Conservation (phyloP, 2,888 invertebrate species). For the Criorhina ranunculi region DNA sequence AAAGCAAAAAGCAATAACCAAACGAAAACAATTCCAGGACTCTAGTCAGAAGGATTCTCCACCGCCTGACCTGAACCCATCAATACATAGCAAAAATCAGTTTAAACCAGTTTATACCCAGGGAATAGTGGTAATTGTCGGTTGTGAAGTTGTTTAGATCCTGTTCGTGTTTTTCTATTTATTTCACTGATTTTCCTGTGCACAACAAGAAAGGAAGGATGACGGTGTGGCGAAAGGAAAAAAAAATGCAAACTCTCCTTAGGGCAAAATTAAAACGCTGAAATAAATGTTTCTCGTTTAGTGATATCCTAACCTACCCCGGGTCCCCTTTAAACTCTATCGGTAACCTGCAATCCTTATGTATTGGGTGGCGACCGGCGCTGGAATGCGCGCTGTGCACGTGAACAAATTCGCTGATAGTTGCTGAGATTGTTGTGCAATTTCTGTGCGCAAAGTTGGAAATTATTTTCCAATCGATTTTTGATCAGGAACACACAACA, state of each 20-base stretch:
- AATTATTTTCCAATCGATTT: slow-evolving; percentile 76
- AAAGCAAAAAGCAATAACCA: slow-evolving; percentile 58
- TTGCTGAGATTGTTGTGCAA: slow-evolving; percentile 74
- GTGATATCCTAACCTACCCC: slow-evolving; percentile 63
- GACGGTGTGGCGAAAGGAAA: not conserved
- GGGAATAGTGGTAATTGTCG: slow-evolving; percentile 75
- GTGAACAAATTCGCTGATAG: slow-evolving; percentile 75
- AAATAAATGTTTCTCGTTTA: slow-evolving; percentile 73
- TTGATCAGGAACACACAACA: slow-evolving; percentile 68
- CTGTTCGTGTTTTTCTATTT: slow-evolving; percentile 66
- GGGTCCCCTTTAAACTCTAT: slow-evolving; percentile 28
- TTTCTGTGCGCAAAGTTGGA: slow-evolving; percentile 70
- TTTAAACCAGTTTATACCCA: slow-evolving; percentile 58
- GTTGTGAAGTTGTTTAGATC: slow-evolving; percentile 74
- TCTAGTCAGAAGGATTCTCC: slow-evolving; percentile 24
- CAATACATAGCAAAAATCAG: slow-evolving; percentile 65
- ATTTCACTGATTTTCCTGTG: slow-evolving; percentile 75
- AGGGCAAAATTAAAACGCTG: slow-evolving; percentile 75
- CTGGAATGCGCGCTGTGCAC: slow-evolving; percentile 64
- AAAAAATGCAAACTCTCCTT: slow-evolving; percentile 62
- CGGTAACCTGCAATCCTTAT: slow-evolving; percentile 22
- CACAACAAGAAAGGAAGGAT: not conserved
- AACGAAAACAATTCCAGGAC: slow-evolving; percentile 67
- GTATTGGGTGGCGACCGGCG: slow-evolving; percentile 9
- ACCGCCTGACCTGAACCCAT: slow-evolving; percentile 12